These are phyloP conservation scores for Lepidotrigona ventralis DNA, from an alignment of 1,140 invertebrate species.

Conservation along the genomic window DNA sequence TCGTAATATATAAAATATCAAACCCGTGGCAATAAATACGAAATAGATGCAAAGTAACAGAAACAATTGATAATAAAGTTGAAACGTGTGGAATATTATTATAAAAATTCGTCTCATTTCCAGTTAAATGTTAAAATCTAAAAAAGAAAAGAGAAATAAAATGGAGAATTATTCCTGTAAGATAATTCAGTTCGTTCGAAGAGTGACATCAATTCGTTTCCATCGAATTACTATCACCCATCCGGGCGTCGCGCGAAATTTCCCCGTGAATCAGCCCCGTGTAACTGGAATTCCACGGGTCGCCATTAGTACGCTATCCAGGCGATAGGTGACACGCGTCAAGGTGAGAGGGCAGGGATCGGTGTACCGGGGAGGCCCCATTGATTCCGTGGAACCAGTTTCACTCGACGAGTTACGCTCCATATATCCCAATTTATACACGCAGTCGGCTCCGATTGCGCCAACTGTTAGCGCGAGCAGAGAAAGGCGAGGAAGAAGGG, in stretches of 20 bases:
- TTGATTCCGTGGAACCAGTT: constrained; percentile 66
- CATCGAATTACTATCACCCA: neutral
- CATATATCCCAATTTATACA: constrained; percentile 53
- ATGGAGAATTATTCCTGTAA: too few species aligned
- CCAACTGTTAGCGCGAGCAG: neutral
- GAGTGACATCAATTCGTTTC: neutral
- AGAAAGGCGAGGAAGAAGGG: constrained; percentile 14
- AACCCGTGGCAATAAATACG: too few species aligned
- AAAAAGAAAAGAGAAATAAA: too few species aligned
- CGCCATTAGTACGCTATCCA: constrained; percentile 62
- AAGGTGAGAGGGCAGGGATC: constrained; percentile 43
- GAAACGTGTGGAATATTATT: too few species aligned
- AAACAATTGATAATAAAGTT: too few species aligned
- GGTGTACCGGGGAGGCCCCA: constrained; percentile 48
- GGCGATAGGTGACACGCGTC: constrained; percentile 61
- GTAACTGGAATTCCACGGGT: constrained; percentile 48
- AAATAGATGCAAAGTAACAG: too few species aligned
- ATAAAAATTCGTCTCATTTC: too few species aligned
- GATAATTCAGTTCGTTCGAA: too few species aligned
- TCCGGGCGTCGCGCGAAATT: neutral
- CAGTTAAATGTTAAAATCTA: too few species aligned
- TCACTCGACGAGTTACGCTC: constrained; percentile 55
- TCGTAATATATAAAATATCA: too few species aligned
- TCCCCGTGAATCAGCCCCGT: constrained; percentile 55
- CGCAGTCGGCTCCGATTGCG: neutral